Evolutionary conservation across 2,888 invertebrate genomes (phyloP), one percentile per base, ranked within the genome.

Genomic region (Andricus curvator): DNA sequence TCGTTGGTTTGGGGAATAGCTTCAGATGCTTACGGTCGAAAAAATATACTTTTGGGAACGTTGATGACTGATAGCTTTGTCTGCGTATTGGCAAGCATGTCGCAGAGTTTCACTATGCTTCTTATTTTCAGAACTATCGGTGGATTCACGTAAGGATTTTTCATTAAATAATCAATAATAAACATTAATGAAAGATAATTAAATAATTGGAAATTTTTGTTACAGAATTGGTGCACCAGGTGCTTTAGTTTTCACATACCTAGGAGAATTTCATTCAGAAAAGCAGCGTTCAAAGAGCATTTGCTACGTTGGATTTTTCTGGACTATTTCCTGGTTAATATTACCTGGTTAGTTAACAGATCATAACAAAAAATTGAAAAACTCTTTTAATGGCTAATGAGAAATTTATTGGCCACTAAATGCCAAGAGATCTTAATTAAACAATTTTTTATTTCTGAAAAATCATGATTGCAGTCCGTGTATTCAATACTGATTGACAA

Each of bases 1-100:
- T 96, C 97, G 0, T 96, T 96, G 92, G 92, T 97, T 78, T 97
- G 97, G 97, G 97, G 97, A 65, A 94, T 96, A 84, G 91, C 97
- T 83, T 96, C 97, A 0, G 97, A 98, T 92, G 95, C 95, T 74
- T 90, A 94, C 81, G 97, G 97, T 0, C 94, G 97, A 4, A 94
- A 95, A 74, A 94, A 94, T 78, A 93, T 95, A 29, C 93, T 96
- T 33, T 86, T 95, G 83, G 93, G 92, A 51, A 90, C 94, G 0
- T 88, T 95, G 9, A 86, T 94, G 0, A 82, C 93, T 17, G 95
- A 95, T 13, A 93, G 94, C 6, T 76, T 94, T 8, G 92, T 95
- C 74, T 94, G 95, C 0, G 90, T 95, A 0, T 88, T 94, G 51
- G 94, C 95, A 29, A 95, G 94, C 81, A 94, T 95, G 86, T 94